These are phyloP conservation scores for Pseudorhombus dupliciocellatus DNA, from an alignment of 2,113 vertebrate species.

Conservation along the genomic window DNA sequence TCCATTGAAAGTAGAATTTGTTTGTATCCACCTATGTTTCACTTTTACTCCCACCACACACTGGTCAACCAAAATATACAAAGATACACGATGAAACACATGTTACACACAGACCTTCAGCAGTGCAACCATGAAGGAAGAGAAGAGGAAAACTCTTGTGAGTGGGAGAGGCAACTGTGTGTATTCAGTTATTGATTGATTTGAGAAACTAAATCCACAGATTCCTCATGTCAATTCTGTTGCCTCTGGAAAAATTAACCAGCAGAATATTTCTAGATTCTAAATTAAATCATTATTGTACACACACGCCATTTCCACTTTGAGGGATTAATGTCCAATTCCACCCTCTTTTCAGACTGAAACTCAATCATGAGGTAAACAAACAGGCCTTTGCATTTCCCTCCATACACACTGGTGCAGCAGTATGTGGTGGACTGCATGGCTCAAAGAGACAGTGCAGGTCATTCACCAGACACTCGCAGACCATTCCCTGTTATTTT, in stretches of 20 bases:
- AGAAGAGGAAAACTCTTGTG: neutral
- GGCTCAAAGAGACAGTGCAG: slow-evolving; percentile 11
- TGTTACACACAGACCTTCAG: neutral
- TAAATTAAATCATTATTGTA: neutral
- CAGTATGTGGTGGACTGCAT: neutral
- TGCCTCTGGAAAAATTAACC: too few species aligned
- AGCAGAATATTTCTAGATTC: too few species aligned
- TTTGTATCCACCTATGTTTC: neutral
- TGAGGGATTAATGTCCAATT: neutral
- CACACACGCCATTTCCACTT: neutral
- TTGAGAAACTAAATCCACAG: too few species aligned
- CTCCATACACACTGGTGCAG: neutral
- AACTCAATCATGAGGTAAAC: neutral
- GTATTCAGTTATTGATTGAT: too few species aligned
- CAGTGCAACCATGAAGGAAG: neutral
- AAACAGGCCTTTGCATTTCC: too few species aligned
- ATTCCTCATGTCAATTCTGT: too few species aligned
- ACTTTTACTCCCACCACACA: neutral
- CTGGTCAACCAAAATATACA: too few species aligned
- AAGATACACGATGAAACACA: too few species aligned
- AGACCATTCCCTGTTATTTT: slow-evolving; percentile 26
- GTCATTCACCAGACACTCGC: slow-evolving; percentile 27
- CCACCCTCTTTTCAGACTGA: neutral
- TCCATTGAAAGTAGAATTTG: slow-evolving; percentile 20
- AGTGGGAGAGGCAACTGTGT: neutral